Evolutionary conservation across 2,888 invertebrate species (phyloP), one percentile per base, ranked within the genome.

Genomic region (Marasmarcha lunaedactyla): DNA sequence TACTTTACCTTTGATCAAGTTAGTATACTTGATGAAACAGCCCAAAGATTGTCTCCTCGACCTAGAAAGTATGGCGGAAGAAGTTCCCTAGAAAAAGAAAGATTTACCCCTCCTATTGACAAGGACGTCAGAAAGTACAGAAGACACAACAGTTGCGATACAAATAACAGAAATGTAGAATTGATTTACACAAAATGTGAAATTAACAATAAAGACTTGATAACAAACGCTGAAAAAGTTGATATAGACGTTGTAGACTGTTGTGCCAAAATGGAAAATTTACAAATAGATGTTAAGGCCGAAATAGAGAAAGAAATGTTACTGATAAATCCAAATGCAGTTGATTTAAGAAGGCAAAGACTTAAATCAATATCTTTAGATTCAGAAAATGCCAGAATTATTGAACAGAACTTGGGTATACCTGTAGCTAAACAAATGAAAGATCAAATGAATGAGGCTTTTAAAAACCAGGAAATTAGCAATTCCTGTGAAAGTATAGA

Each of bases 321-420:
- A 15, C 54, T 51, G 1, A 65, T 68, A 1, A 55, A 50, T 33
- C 55, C 65, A 14, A 71, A 61, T 44, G 60, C 73, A 0, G 83
- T 76, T 1, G 76, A 79, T 42, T 71, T 71, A 9, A 67, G 86
- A 48, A 58, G 86, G 42, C 84, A 85, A 47, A 64, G 86, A 39
- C 57, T 86, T 7, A 86, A 86, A 54, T 86, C 86, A 1, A 86
- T 86, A 50, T 86, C 86, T 1, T 49, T 86, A 33, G 86, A 86
- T 53, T 86, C 86, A 0, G 86, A 86, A 45, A 85, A 85, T 44
- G 86, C 86, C 1, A 83, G 79, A 51, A 79, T 86, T 35, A 85
- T 86, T n/a, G 86, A 86, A 63, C 85, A 85, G 46, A 86, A 86
- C 52, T 51, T 86, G 33, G 85, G 85, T 1, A 52, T 86, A 36